Evolutionary conservation across 1,140 invertebrate genomes (phyloP), one percentile per base, ranked within the genome.

Genomic region (Ptiloglossa arizonensis): DNA sequence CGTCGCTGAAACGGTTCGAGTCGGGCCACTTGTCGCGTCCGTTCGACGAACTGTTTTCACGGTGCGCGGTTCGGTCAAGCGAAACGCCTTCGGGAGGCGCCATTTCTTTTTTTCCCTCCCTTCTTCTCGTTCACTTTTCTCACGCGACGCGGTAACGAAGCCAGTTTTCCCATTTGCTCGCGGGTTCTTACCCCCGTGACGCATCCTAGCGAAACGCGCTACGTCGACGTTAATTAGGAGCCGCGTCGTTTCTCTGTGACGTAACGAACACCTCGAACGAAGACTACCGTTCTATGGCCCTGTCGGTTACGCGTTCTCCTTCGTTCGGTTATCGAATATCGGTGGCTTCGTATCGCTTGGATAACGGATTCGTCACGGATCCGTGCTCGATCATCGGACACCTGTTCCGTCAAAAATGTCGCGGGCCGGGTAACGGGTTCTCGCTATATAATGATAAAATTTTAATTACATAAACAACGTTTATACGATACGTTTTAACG

Each of bases 141-240:
- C 13, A 22, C 6, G 19, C 44, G 38, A 48, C 57, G 15, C 24
- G 19, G 29, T 32, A 41, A 69, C 73, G 44, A 41, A 32, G n/a
- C 17, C 27, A 24, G 48, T 22, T n/a, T 64, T 46, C 11, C 22
- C 15, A 35, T n/a, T 60, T 62, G 48, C 29, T 48, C 62, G 17
- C 22, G 24, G 44, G n/a, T 13, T 3, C 22, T 41, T 19, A 2
- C 27, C 27, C n/a, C 5, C n/a, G 19, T 29, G 46, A 52, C 8
- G 24, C 17, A 29, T 66, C 38, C 19, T 38, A 27, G 44, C 46
- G 17, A 41, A 29, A 72, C 35, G 56, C 59, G 17, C 9, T 5
- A 0, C 32, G n/a, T 32, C 19, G 27, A 71, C 57, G 75, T 64
- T 78, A 78, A 78, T 78, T 78, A 72, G 5, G 57, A 72, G 35